Conservation (phyloP, 2,113 vertebrate species). For the Notiomystis cincta region DNA sequence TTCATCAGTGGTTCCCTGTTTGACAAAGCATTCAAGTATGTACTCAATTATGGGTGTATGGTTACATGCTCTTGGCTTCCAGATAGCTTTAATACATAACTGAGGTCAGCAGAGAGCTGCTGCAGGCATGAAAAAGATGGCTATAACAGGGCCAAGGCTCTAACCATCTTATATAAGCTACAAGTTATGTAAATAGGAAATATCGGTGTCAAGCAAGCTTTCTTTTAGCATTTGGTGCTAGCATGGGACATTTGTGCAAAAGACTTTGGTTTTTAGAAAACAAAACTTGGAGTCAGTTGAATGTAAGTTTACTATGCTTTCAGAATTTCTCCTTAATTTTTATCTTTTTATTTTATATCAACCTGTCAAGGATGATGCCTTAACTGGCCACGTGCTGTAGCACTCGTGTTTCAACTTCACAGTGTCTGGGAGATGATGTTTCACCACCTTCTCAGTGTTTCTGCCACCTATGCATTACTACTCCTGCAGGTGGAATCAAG, state of each 20-base stretch:
- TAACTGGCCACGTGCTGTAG: accelerated
- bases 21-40: neutral
- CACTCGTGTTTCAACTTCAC: neutral
- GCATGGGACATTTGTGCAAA: neutral
- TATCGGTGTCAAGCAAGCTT: neutral
- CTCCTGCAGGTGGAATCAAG: neutral
- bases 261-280: neutral
- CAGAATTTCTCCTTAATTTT: neutral
- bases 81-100: neutral
- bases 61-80: neutral
- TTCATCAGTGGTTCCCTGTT: neutral
- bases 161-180: neutral
- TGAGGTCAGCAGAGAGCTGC: neutral
- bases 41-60: neutral
- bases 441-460: neutral
- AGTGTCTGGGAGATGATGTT: neutral
- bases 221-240: neutral
- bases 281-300: neutral
- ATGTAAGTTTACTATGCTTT: neutral
- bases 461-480: accelerated
- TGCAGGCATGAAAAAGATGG: neutral
- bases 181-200: neutral
- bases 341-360: neutral
- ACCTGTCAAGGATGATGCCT: neutral
- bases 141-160: neutral